Base-by-base conservation (phyloP, 2,113 vertebrate genomes). In the Fulica atra region DNA sequence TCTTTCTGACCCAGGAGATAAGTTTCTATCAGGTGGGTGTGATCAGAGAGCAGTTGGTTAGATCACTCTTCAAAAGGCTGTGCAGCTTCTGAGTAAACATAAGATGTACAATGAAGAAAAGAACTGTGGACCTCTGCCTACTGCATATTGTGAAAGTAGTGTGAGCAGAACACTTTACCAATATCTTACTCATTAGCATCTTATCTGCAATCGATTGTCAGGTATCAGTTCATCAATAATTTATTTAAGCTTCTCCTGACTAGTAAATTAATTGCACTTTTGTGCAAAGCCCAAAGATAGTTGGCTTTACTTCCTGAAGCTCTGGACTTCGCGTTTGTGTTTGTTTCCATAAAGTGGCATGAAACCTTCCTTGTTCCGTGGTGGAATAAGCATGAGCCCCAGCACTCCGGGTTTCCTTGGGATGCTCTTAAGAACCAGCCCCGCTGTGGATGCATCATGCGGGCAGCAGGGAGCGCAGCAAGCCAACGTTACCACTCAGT, bases 1-100 rank as follows among this genome's bases (percentile, higher is more conserved):
- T 98, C 88, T 98, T 98, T 60, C 83, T 97, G 35, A 86, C 91
- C 66, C 98, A 98, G 24, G 98, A 98, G 91, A 98, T 98, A 80
- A 89, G 74, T 48, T 98, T 98, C 97, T 98, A 98, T 16, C 98
- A 98, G 97, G 98, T 98, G 68, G n/a, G 95, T 53, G 46, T 56
- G 35, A 70, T 29, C 44, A 84, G 13, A 71, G 68, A 63, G 36
- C 36, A 56, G 20, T 61, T 78, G 48, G 57, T 74, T 40, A 48
- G 40, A 25, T 28, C 13, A 19, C 1, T 33, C 21, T 82, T 44
- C 31, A 83, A 59, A 63, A 33, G 88, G 12, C 15, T 4, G 35
- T 33, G 42, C 28, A 59, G 42, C 1, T 77, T 76, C 35, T 81
- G 36, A 64, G 60, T 61, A 82, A 85, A 76, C 0, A 0, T 40